Conservation (phyloP, 1,140 invertebrate genomes). For the Drosophila mojavensis region DNA sequence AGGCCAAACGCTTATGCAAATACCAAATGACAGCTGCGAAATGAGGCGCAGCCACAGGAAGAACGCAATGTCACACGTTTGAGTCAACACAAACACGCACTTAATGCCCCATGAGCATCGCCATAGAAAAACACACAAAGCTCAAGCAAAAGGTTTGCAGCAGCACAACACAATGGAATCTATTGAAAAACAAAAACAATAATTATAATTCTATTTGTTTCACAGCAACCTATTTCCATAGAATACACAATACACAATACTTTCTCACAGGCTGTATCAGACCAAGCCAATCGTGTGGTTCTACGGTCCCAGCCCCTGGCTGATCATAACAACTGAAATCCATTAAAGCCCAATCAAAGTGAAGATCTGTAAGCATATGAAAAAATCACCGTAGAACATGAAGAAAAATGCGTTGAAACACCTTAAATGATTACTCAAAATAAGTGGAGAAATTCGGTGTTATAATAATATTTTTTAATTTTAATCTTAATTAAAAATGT, state of each 20-base stretch:
- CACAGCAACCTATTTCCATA: no score
- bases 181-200: constrained; percentile 37
- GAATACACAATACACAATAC: background rate
- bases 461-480: no score
- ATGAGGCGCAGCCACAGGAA: constrained; percentile 61
- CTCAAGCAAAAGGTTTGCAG: constrained; percentile 30
- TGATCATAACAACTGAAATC: constrained; percentile 54
- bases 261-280: constrained; percentile 47
- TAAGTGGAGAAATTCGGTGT: no score
- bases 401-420: no score
- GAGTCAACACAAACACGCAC: constrained; percentile 50
- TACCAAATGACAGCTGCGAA: constrained; percentile 32
- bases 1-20: constrained; percentile 74
- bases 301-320: constrained; percentile 16
- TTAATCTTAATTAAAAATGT: no score
- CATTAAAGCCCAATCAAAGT: constrained; percentile 56
- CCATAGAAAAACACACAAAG: constrained; percentile 60
- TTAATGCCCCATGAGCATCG: constrained; percentile 58
- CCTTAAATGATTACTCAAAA: no score
- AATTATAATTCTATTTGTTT: background rate
- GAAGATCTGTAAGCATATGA: constrained; percentile 32
- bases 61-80: constrained; percentile 65
- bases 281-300: constrained; percentile 27
- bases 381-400: background rate
- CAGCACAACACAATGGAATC: constrained; percentile 23